These are phyloP conservation scores for Chrysotoxum bicinctum DNA, from an alignment of 2,888 invertebrate species.

Conservation along the genomic window DNA sequence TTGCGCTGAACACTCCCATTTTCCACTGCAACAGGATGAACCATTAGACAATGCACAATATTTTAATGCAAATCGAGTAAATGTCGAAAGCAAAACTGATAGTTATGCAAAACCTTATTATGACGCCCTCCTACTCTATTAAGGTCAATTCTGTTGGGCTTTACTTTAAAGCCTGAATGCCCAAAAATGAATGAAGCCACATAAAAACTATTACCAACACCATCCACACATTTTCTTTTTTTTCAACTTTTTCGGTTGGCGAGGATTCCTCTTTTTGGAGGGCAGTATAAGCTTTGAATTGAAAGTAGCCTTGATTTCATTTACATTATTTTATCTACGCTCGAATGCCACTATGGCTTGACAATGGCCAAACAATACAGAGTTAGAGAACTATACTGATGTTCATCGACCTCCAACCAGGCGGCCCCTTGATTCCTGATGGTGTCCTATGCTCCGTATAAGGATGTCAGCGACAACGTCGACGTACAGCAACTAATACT, in stretches of 20 bases:
- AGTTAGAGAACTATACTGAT: background rate
- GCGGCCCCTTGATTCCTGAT: conserved; percentile 21
- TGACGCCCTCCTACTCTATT: conserved; percentile 37
- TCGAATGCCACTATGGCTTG: conserved; percentile 15
- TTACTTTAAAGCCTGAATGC: background rate
- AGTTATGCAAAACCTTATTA: conserved; percentile 59
- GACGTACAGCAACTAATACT: conserved; percentile 22
- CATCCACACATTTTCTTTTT: background rate
- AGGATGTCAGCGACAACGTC: background rate
- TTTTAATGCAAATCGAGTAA: conserved; percentile 34
- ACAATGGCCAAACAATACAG: background rate
- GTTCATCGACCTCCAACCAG: background rate
- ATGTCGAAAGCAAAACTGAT: conserved; percentile 48
- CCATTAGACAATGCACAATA: background rate
- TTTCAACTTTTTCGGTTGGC: conserved; percentile 10
- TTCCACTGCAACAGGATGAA: conserved; percentile 10
- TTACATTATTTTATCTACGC: conserved; percentile 64
- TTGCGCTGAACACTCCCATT: background rate
- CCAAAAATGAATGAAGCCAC: conserved; percentile 44
- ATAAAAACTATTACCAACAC: conserved; percentile 45
- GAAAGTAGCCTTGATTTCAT: conserved; percentile 48
- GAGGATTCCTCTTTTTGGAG: background rate
- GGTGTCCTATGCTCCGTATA: background rate
- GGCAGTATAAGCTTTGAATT: conserved; percentile 2
- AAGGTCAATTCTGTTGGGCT: background rate